Percentiles rank a stretch among this genome's conserved stretches.
These are phyloP conservation scores for Oligia strigilis DNA, from an alignment of 2,888 invertebrate species.

Conservation along the genomic window DNA sequence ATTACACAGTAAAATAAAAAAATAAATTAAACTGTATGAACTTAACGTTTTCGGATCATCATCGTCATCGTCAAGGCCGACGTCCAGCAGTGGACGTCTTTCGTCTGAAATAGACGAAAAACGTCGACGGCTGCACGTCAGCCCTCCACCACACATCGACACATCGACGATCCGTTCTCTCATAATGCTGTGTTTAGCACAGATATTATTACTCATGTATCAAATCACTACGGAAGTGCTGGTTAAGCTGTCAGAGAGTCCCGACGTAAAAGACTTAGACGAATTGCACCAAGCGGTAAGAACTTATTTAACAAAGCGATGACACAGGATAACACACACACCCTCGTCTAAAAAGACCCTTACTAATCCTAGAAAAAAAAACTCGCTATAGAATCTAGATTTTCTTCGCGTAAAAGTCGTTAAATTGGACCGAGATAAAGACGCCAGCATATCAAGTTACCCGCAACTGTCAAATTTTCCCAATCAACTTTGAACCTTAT, in stretches of 20 bases:
- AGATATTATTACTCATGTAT: neutral
- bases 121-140: neutral
- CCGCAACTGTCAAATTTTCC: too few species aligned
- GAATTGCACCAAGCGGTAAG: neutral
- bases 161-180: neutral
- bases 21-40: too few species aligned
- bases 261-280: neutral
- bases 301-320: neutral
- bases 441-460: too few species aligned
- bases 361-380: constrained; percentile 25
- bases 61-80: neutral
- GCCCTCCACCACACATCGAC: neutral
- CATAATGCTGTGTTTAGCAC: neutral
- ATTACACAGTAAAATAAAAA: too few species aligned
- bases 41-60: neutral
- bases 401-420: constrained; percentile 44
- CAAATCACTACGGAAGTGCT: neutral
- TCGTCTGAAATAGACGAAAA: neutral
- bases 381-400: constrained; percentile 35
- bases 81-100: neutral
- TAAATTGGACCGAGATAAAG: constrained; percentile 39
- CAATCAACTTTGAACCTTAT: too few species aligned
- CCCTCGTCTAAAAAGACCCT: neutral
- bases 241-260: neutral
- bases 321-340: too few species aligned